Evolutionary conservation across 2,113 vertebrate species (phyloP).

Genomic region (Castor canadensis): DNA sequence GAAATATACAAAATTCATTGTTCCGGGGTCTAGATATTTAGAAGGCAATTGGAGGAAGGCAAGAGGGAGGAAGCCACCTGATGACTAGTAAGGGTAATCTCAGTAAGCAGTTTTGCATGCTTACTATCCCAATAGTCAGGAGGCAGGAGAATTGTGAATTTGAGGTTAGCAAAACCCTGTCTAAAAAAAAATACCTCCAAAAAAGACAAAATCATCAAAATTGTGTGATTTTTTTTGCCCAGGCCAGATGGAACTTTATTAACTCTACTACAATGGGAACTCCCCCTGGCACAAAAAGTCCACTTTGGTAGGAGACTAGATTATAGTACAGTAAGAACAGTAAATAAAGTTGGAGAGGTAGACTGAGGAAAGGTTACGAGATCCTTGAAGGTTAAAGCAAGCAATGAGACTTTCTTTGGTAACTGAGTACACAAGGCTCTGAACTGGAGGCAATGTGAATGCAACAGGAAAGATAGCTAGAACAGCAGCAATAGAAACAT

Average conservation of each 20-base stretch:
- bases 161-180: too few species aligned
- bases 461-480: neutral
- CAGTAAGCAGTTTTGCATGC: too few species aligned
- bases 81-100: neutral
- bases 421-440: neutral
- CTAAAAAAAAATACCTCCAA: too few species aligned
- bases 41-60: neutral
- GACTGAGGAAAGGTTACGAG: neutral
- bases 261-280: neutral
- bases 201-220: neutral
- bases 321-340: neutral
- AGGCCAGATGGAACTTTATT: neutral
- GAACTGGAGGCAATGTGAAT: too few species aligned
- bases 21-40: neutral
- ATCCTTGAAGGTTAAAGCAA: neutral
- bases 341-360: neutral
- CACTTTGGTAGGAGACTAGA: neutral
- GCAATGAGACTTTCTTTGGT: too few species aligned
- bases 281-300: neutral
- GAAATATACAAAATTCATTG: neutral
- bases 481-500: neutral
- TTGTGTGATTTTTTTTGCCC: neutral
- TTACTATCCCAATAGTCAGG: too few species aligned
- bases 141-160: too few species aligned
- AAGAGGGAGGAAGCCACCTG: neutral